Percentiles rank a stretch among this genome's conserved stretches.
Conservation (phyloP, 2,888 invertebrate species). For the Hyposoter dolosus region DNA sequence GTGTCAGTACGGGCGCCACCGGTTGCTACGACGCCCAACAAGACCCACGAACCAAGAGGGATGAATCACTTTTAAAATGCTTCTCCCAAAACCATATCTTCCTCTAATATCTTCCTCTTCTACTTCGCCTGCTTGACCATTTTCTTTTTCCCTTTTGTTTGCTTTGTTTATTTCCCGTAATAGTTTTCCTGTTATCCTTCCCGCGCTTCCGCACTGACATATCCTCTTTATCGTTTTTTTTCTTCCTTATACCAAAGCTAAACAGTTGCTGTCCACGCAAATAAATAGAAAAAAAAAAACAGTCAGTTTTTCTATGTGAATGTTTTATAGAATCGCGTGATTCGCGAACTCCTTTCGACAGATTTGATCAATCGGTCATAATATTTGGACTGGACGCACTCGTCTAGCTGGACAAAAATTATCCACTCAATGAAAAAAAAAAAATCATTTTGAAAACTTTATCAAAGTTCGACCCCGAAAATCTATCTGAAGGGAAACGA, state of each 20-base stretch:
- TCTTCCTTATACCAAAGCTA: background rate
- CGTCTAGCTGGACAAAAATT: no score
- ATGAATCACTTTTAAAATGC: conserved; percentile 71
- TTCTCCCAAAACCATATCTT: conserved; percentile 27
- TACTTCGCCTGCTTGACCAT: background rate
- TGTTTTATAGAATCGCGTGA: conserved; percentile 11
- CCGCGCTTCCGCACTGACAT: background rate
- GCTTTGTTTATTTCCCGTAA: conserved; percentile 18
- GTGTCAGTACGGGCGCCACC: conserved; percentile 76
- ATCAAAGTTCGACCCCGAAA: background rate
- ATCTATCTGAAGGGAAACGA: background rate
- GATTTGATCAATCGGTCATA: background rate
- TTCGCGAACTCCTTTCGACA: background rate
- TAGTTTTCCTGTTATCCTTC: conserved; percentile 10
- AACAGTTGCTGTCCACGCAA: background rate
- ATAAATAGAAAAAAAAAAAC: background rate
- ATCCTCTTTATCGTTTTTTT: conserved; percentile 1
- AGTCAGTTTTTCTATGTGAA: background rate
- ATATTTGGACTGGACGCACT: background rate
- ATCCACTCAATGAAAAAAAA: background rate
- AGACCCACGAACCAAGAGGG: conserved; percentile 16
- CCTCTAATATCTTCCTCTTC: conserved; percentile 10
- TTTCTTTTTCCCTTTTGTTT: background rate
- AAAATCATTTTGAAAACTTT: background rate
- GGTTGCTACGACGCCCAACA: conserved; percentile 56